Base-by-base conservation (phyloP, 2,113 vertebrate species). In the Phoxinus phoxinus region DNA sequence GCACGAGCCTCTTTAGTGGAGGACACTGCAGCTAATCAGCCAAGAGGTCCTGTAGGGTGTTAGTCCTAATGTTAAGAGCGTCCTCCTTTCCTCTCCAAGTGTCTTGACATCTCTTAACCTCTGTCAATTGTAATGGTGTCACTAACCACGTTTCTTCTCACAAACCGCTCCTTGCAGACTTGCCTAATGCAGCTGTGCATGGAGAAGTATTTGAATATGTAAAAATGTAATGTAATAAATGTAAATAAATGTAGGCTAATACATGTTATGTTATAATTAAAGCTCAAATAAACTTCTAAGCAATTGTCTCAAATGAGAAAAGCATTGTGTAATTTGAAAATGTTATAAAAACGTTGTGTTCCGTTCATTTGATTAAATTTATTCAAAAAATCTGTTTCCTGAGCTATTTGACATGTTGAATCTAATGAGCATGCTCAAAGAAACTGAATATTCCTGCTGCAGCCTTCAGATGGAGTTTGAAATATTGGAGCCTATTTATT, bases 81-180 rank as follows among this genome's bases (percentile, higher is more conserved):
- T 92, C 92, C 93, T 95, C 86, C 8, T 92, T 91, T 90, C 87
- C 88, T 91, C 90, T 91, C 87, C 86, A 87, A 88, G 90, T 88
- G 86, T 91, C 92, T 94, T 94, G 94, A 94, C 93, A 94, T 93
- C 94, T 94, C 93, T 94, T 94, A 93, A 94, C 93, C 93, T 92
- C 89, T 90, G 92, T 93, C 93, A 92, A 90, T 93, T 93, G 92
- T 94, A 90, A 83, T 83, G 32, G 21, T 56, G 11, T 83, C 23
- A 56, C 32, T 37, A 72, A 37, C 91, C 89, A 10, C 37, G 13
- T 59, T 23, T 72, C 48, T 11, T 61, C 21, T 11, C 53, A 56
- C 59, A 84, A 32, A 81, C 30, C 35, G 83, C 77, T 80, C 77
- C 46, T 77, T 21, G 77, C 6, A 19, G 69, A 37, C 48, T 6